phyloP scores from a whole-genome alignment of 2,797 vertebrate genomes.

The Novumbra hubbsi region DNA sequence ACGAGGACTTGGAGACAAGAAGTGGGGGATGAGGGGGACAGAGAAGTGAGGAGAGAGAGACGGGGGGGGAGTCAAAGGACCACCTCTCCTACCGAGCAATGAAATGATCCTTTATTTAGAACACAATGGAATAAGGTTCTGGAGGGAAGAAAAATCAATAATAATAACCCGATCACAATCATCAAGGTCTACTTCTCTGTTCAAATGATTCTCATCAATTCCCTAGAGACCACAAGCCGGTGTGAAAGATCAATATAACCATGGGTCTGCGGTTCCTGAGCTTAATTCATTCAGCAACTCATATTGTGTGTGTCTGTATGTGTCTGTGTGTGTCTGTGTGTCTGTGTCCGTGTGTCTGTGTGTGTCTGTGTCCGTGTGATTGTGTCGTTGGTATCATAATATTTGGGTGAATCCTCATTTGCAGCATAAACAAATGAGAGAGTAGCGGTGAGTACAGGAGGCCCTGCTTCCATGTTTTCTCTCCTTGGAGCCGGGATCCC shows the following conservation, averaged over 20 bases:
- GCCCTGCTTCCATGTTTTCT: slow-evolving; percentile 6
- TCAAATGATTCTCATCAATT: slow-evolving; percentile 48
- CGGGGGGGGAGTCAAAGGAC: too few relatives aligned
- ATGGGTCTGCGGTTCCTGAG: slow-evolving; percentile 28
- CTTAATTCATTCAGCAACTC: slow-evolving; percentile 33
- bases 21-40: too few relatives aligned
- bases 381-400: slow-evolving; percentile 6
- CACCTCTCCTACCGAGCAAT: slow-evolving; percentile 17
- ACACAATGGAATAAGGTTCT: slow-evolving; percentile 26
- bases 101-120: slow-evolving; percentile 44
- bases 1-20: not conserved
- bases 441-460: too few relatives aligned
- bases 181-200: slow-evolving; percentile 50
- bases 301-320: not conserved
- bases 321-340: not conserved
- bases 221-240: slow-evolving; percentile 40
- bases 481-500: slow-evolving; percentile 17
- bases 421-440: slow-evolving; percentile 11
- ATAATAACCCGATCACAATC: slow-evolving; percentile 53
- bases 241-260: slow-evolving; percentile 45
- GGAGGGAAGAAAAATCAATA: slow-evolving; percentile 39
- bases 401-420: slow-evolving; percentile 20
- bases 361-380: slow-evolving; percentile 13
- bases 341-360: not conserved
- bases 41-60: not conserved